A percentile compares a stretch with the other conserved stretches of the same genome.
phyloP scores from a whole-genome alignment of 2,797 vertebrate species.

The Chelon auratus region DNA sequence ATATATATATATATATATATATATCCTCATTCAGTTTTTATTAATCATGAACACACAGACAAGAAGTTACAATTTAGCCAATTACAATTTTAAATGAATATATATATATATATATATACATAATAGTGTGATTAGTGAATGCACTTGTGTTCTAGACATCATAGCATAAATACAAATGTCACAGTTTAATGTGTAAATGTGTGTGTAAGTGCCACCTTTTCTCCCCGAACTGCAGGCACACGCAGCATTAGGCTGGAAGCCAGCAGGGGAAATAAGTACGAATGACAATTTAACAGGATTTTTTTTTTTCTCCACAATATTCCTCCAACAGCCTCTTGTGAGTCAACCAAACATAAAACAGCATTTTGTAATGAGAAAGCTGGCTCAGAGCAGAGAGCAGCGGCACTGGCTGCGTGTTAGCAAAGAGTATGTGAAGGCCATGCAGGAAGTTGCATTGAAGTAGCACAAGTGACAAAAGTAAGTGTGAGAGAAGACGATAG shows the following conservation, averaged over 20 bases:
- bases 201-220: not conserved
- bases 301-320: slow-evolving; percentile 27
- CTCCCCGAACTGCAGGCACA: slow-evolving; percentile 1
- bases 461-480: not conserved
- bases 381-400: slow-evolving; percentile 27
- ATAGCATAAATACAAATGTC: no score
- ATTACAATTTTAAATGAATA: no score
- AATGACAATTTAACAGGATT: slow-evolving; percentile 59
- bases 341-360: slow-evolving; percentile 44
- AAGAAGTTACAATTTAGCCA: no score
- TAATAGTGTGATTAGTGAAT: no score
- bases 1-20: no score
- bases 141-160: no score
- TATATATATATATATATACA: no score
- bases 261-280: slow-evolving; percentile 57
- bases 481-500: not conserved
- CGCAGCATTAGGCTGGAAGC: slow-evolving; percentile 27
- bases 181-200: no score
- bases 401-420: not conserved
- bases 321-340: slow-evolving; percentile 30
- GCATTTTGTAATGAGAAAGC: slow-evolving; percentile 38
- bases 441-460: not conserved
- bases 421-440: not conserved
- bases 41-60: no score
- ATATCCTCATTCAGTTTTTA: no score